These are phyloP conservation scores for Neodontobutis hainanensis DNA, from an alignment of 2,113 vertebrate genomes.

Conservation along the genomic window DNA sequence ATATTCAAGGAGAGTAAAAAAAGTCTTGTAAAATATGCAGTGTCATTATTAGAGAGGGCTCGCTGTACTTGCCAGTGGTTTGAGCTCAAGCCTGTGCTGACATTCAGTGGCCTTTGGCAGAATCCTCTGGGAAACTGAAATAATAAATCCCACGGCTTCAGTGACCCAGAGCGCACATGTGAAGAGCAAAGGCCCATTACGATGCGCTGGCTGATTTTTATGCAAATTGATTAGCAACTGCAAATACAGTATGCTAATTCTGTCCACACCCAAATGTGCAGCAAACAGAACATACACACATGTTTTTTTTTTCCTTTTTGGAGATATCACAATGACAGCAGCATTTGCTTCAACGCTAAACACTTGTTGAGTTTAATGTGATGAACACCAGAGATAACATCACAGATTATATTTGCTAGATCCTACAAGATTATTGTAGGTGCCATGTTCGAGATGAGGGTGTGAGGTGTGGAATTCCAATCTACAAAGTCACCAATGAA, in stretches of 20 bases:
- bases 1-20: background rate
- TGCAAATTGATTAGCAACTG: constrained; percentile 62
- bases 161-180: constrained; percentile 57
- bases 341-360: too few species aligned
- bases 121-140: constrained; percentile 71
- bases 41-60: background rate
- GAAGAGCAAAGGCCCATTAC: constrained; percentile 16
- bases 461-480: too few species aligned
- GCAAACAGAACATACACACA: too few species aligned
- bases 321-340: too few species aligned
- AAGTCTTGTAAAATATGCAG: constrained; percentile 3
- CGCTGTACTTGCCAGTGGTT: constrained; percentile 71
- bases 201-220: constrained; percentile 55
- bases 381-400: too few species aligned
- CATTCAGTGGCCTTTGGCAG: constrained; percentile 78
- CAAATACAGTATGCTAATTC: constrained; percentile 11
- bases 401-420: too few species aligned
- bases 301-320: background rate
- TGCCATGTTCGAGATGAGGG: too few species aligned
- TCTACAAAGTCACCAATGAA: too few species aligned
- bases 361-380: too few species aligned
- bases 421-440: too few species aligned
- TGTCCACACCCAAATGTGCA: background rate
- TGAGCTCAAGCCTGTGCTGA: constrained; percentile 67
- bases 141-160: constrained; percentile 70